These are phyloP conservation scores for Momotus momota DNA, from an alignment of 2,797 vertebrate species.

Conservation along the genomic window DNA sequence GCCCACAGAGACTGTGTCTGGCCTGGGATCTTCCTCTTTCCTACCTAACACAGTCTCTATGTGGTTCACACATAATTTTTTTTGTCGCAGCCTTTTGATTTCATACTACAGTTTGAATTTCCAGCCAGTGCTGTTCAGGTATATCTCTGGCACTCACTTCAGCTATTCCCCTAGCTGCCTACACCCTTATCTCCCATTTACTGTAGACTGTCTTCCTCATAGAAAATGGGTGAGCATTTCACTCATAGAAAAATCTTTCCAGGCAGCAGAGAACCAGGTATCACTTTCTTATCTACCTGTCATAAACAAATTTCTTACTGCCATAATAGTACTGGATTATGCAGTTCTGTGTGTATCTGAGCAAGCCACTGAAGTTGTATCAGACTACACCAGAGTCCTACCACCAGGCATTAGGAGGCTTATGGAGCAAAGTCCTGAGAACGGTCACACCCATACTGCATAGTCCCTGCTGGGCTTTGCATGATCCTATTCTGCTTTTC, in stretches of 20 bases:
- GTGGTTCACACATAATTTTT: not conserved
- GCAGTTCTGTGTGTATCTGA: not conserved
- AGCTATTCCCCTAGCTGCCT: not conserved
- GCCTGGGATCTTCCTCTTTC: not conserved
- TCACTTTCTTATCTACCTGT: not conserved
- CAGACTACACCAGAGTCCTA: rapidly evolving
- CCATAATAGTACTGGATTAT: not conserved
- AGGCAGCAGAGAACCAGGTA: not conserved
- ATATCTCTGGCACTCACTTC: not conserved
- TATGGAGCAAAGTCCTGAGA: not conserved
- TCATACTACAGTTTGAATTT: not conserved
- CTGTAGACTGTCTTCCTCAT: not conserved
- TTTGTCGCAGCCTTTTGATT: not conserved
- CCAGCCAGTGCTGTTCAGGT: not conserved
- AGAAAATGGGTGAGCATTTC: not conserved
- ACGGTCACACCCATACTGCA: rapidly evolving
- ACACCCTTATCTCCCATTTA: rapidly evolving
- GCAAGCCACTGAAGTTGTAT: not conserved
- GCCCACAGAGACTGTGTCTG: rapidly evolving
- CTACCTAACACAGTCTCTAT: not conserved
- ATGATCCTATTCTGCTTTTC: not conserved
- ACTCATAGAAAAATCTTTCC: not conserved
- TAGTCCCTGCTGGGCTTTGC: not conserved
- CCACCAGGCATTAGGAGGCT: not conserved
- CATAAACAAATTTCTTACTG: not conserved